These are phyloP conservation scores for Hyppa rectilinea DNA, from an alignment of 2,888 invertebrate genomes.

Conservation along the genomic window DNA sequence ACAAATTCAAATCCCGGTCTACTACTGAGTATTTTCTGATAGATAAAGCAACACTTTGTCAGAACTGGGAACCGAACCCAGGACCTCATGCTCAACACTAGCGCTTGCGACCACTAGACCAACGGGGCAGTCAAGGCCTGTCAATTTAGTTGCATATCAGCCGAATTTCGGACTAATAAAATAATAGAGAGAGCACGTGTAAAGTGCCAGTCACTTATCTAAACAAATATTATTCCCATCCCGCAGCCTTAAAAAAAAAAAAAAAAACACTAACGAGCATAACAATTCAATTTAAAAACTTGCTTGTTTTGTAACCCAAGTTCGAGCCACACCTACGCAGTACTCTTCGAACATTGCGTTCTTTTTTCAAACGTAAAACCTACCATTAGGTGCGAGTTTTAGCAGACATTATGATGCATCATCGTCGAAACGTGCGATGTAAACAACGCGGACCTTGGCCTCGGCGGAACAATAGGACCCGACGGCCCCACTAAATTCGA, in stretches of 20 bases:
- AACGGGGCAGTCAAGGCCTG: too few species aligned
- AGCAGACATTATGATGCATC: constrained; percentile 74
- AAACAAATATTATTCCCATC: constrained; percentile 20
- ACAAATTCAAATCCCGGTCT: too few species aligned
- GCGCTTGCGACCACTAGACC: neutral
- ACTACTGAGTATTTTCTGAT: too few species aligned
- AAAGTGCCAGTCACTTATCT: constrained; percentile 14
- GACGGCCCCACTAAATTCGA: constrained; percentile 86
- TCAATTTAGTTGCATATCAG: neutral
- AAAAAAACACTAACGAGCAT: constrained; percentile 33
- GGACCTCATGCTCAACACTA: neutral
- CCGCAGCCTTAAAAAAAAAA: too few species aligned
- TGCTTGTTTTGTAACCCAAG: constrained; percentile 26
- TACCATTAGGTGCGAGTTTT: constrained; percentile 67
- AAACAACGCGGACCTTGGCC: constrained; percentile 89
- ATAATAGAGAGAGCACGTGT: neutral
- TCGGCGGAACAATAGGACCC: constrained; percentile 85
- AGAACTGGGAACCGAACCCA: too few species aligned
- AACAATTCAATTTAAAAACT: constrained; percentile 28
- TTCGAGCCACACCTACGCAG: constrained; percentile 35
- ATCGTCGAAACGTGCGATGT: constrained; percentile 79
- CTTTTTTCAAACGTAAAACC: constrained; percentile 45
- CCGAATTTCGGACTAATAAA: neutral
- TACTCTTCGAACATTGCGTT: constrained; percentile 41
- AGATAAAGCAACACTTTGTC: too few species aligned